phyloP scores from a whole-genome alignment of 2,797 vertebrate species.

The Pygocentrus nattereri region DNA sequence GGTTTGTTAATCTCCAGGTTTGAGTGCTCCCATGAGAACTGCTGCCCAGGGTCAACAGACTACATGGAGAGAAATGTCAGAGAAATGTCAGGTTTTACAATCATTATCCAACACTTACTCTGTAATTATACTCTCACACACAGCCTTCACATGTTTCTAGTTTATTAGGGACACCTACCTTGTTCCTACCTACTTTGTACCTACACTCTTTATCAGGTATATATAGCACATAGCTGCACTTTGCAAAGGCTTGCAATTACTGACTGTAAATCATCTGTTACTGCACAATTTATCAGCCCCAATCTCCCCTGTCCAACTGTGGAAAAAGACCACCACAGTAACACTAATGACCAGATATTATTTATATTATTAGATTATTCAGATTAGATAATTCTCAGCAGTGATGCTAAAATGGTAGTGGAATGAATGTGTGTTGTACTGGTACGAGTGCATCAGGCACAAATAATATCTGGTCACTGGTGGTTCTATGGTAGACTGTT shows the following conservation, averaged over 20 bases:
- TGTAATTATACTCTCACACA: background rate
- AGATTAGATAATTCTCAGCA: no score
- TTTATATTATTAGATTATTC: no score
- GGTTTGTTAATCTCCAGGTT: slow-evolving; percentile 99
- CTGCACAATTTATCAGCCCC: background rate
- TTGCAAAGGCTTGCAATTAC: background rate
- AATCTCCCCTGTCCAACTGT: no score
- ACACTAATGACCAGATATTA: no score
- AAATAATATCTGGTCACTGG: no score
- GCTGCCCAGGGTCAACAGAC: slow-evolving; percentile 97
- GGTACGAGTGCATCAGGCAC: no score
- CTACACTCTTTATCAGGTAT: background rate
- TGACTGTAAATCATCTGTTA: background rate
- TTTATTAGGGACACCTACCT: background rate
- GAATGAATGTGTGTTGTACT: no score
- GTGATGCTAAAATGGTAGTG: no score
- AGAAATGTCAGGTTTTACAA: background rate
- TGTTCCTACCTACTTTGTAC: background rate
- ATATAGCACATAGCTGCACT: background rate
- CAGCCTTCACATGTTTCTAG: slow-evolving; percentile 3
- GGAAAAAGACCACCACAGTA: no score
- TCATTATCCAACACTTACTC: slow-evolving; percentile 4
- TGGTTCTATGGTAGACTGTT: no score
- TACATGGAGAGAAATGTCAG: slow-evolving; percentile 61
- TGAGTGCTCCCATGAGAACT: slow-evolving; percentile 99